phyloP scores from a whole-genome alignment of 2,797 vertebrate genomes.

The Leptatherina wallacei region DNA sequence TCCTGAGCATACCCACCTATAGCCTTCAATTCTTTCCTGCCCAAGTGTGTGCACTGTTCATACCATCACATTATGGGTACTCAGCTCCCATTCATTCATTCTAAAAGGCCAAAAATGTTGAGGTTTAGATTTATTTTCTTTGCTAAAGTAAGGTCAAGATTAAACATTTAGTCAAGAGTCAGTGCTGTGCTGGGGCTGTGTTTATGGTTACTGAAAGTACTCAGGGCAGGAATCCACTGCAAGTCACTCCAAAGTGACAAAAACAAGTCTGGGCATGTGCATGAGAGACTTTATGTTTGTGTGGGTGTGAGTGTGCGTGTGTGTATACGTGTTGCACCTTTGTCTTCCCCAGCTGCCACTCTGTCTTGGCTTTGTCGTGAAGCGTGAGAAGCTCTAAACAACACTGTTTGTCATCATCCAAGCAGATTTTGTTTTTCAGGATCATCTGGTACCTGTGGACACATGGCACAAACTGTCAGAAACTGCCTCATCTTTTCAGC shows the following conservation, averaged over 20 bases:
- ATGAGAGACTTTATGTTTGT: constrained; percentile 13
- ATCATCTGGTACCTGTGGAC: constrained; percentile 89
- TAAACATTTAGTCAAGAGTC: constrained; percentile 10
- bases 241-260: constrained; percentile 53
- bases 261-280: constrained; percentile 50
- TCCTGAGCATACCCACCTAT: not conserved
- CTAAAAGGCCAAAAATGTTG: constrained; percentile 12
- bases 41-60: constrained; percentile 8
- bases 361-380: constrained; percentile 81
- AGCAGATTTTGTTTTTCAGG: constrained; percentile 69
- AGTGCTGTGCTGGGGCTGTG: constrained; percentile 1
- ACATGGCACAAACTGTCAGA: constrained; percentile 1
- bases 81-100: not conserved
- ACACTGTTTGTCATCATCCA: constrained; percentile 74
- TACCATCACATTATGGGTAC: not conserved
- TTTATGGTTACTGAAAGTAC: constrained; percentile 28
- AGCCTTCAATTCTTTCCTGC: not conserved
- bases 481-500: not conserved
- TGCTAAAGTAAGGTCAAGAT: constrained; percentile 5
- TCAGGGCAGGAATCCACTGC: constrained; percentile 21
- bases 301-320: not conserved
- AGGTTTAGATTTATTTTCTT: constrained; percentile 15
- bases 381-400: constrained; percentile 84
- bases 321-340: constrained; percentile 83
- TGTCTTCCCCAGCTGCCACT: constrained; percentile 92